phyloP scores from a whole-genome alignment of 2,888 invertebrate species.

The Automeris io region DNA sequence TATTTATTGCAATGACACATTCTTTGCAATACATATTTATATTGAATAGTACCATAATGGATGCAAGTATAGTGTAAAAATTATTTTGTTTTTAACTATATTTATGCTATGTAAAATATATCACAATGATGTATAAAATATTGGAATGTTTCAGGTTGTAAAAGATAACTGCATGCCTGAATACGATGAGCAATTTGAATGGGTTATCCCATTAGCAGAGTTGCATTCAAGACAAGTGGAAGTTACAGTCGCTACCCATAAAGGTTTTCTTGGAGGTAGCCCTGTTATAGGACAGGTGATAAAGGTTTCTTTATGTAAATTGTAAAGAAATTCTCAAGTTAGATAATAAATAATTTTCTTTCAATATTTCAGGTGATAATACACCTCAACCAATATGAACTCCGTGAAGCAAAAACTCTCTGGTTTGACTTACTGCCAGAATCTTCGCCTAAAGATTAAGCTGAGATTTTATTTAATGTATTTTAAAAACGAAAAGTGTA shows the following conservation, averaged over 20 bases:
- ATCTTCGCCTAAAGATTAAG: slow-evolving; percentile 51
- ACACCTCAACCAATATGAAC: slow-evolving; percentile 80
- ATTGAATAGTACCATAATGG: no score
- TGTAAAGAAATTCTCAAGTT: not conserved
- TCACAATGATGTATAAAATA: no score
- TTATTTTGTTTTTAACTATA: no score
- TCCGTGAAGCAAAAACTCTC: slow-evolving; percentile 81
- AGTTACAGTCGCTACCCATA: slow-evolving; percentile 92
- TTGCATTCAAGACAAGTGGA: slow-evolving; percentile 86
- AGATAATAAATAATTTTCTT: not conserved
- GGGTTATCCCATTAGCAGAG: slow-evolving; percentile 88
- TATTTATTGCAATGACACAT: no score
- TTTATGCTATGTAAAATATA: no score
- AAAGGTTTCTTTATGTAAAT: not conserved
- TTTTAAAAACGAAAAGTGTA: slow-evolving; percentile 13
- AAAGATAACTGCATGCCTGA: slow-evolving; percentile 95
- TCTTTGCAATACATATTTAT: no score
- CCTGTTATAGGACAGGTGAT: slow-evolving; percentile 88
- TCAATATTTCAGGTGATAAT: slow-evolving; percentile 76
- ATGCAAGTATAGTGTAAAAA: no score
- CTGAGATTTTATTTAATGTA: slow-evolving; percentile 6
- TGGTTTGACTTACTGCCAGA: slow-evolving; percentile 86
- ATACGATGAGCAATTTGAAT: slow-evolving; percentile 95
- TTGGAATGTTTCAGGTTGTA: slow-evolving; percentile 77
- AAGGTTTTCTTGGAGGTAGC: slow-evolving; percentile 88